Conservation (phyloP, 2,113 vertebrate genomes). For the Tinamus guttatus region DNA sequence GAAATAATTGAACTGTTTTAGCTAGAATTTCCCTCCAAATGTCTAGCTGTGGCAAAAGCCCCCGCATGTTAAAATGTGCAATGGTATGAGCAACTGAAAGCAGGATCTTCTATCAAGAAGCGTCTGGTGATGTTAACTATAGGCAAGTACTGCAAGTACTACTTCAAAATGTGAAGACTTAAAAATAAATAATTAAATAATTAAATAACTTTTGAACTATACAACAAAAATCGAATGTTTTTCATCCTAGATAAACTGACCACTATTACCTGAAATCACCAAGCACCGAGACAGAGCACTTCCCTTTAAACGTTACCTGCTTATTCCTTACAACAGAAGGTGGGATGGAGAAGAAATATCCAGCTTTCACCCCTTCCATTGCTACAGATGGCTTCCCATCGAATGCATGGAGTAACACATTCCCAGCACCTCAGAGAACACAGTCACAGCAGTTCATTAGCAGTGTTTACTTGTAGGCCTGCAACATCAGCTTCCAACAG, state of each 20-base stretch:
- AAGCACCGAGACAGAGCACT: not conserved
- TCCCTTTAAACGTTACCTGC: constrained; percentile 81
- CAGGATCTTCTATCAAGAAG: not conserved
- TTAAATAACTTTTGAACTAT: not conserved
- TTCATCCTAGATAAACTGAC: not conserved
- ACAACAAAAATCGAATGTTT: not conserved
- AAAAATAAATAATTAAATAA: too few species aligned
- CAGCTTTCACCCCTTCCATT: constrained; percentile 93
- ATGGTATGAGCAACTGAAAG: not conserved
- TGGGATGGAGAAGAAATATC: constrained; percentile 95
- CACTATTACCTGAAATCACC: not conserved
- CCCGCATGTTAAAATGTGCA: not conserved
- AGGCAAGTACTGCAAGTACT: rapidly evolving
- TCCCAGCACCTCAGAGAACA: constrained; percentile 83
- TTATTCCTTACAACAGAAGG: constrained; percentile 92
- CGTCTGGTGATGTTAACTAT: not conserved
- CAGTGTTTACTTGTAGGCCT: not conserved
- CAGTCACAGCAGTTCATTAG: not conserved
- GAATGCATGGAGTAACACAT: constrained; percentile 94
- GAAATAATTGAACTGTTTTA: not conserved
- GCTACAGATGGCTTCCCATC: constrained; percentile 94
- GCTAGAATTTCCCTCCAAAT: not conserved
- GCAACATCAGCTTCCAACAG: rapidly evolving
- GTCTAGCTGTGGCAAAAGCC: not conserved
- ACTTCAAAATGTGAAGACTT: not conserved